Percentiles rank a stretch among this genome's conserved stretches.
Conservation (phyloP, 1,140 invertebrate species). For the Ceratina calcarata region DNA sequence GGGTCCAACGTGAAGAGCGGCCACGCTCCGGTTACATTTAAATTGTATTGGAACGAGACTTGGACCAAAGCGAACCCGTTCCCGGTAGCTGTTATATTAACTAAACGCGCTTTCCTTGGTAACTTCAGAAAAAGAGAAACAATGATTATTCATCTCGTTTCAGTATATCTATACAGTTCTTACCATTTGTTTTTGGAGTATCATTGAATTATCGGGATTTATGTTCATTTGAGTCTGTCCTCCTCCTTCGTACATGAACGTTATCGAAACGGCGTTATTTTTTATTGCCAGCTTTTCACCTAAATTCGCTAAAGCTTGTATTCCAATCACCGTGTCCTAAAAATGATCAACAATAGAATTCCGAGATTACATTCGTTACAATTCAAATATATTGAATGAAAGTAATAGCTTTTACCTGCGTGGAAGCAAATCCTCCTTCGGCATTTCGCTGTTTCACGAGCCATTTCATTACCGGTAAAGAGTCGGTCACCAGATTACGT, state of each 20-base stretch:
- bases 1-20: constrained; percentile 94
- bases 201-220: constrained; percentile 86
- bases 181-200: constrained; percentile 88
- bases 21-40: constrained; percentile 94
- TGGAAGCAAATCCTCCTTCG: constrained; percentile 91
- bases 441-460: constrained; percentile 90
- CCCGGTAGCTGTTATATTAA: constrained; percentile 88
- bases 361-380: not conserved
- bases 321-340: constrained; percentile 87
- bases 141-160: not conserved
- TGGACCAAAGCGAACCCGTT: constrained; percentile 92
- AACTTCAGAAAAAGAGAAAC: constrained; percentile 74
- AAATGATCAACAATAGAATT: constrained; percentile 46
- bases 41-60: constrained; percentile 91
- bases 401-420: constrained; percentile 79
- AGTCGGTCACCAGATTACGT: constrained; percentile 85
- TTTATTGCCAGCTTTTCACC: constrained; percentile 83
- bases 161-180: too few relatives aligned
- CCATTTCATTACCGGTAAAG: constrained; percentile 91
- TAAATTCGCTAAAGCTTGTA: constrained; percentile 87
- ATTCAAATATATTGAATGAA: not conserved
- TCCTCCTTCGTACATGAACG: constrained; percentile 81
- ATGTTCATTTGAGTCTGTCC: constrained; percentile 85
- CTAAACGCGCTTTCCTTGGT: constrained; percentile 79
- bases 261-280: constrained; percentile 82